Evolutionary conservation across 2,888 invertebrate genomes (phyloP).

Genomic region (Schrankia costaestrigalis): DNA sequence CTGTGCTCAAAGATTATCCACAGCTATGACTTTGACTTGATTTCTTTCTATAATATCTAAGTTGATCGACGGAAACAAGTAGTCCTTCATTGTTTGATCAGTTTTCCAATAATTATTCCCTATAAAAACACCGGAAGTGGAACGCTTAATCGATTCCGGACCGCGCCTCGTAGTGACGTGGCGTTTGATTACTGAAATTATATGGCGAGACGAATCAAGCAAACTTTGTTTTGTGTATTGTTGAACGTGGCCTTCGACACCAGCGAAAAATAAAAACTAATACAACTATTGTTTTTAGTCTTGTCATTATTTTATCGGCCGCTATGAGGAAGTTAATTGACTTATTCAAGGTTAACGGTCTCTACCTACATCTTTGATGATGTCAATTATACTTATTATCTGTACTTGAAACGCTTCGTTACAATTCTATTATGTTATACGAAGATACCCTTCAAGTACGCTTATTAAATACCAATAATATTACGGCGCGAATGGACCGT

Average conservation of each 20-base stretch:
- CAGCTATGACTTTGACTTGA: conserved; percentile 63
- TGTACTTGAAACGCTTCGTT: conserved; percentile 10
- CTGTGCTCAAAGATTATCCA: conserved; percentile 72
- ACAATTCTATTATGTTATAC: neutral
- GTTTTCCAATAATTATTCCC: conserved; percentile 73
- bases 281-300: conserved; percentile 77
- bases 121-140: conserved; percentile 76
- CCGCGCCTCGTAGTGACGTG: conserved; percentile 70
- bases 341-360: conserved; percentile 66
- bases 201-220: conserved; percentile 73
- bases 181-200: conserved; percentile 76
- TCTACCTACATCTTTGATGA: conserved; percentile 46
- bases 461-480: conserved; percentile 30
- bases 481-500: conserved; percentile 27
- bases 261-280: conserved; percentile 74
- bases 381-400: conserved; percentile 31
- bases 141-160: conserved; percentile 76
- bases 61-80: conserved; percentile 61
- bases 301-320: conserved; percentile 67
- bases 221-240: conserved; percentile 75
- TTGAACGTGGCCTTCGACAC: conserved; percentile 65
- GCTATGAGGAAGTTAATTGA: conserved; percentile 71
- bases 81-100: conserved; percentile 71
- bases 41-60: conserved; percentile 62
- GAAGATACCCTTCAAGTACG: conserved; percentile 11